Percentiles rank a stretch among this genome's conserved stretches.
Evolutionary conservation across 2,797 vertebrate species (phyloP).

Genomic region (Eleutherodactylus coqui): DNA sequence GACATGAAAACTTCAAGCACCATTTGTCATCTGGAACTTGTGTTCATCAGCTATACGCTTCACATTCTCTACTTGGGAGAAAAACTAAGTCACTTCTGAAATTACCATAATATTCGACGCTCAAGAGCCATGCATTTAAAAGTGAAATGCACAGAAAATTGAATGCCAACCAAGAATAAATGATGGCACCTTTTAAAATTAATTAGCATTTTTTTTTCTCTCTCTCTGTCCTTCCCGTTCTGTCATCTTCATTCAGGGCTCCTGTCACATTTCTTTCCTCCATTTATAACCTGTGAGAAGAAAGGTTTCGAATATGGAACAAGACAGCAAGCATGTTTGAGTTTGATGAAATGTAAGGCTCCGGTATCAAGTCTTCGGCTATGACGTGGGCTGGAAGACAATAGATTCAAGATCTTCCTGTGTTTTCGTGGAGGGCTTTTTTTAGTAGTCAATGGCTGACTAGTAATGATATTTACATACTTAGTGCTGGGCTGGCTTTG

Average conservation of each 20-base stretch:
- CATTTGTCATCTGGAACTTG: constrained; percentile 78
- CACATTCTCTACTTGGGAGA: constrained; percentile 72
- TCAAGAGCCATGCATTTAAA: constrained; percentile 83
- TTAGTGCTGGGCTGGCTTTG: not conserved
- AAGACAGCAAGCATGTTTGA: constrained; percentile 58
- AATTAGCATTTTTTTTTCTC: constrained; percentile 72
- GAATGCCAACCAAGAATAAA: constrained; percentile 81
- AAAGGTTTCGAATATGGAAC: constrained; percentile 68
- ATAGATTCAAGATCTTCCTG: no score
- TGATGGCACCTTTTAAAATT: constrained; percentile 75
- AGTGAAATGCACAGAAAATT: constrained; percentile 78
- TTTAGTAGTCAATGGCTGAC: not conserved
- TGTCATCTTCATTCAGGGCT: constrained; percentile 73
- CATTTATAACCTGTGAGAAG: constrained; percentile 65
- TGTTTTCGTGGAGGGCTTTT: not conserved
- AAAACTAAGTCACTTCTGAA: constrained; percentile 79
- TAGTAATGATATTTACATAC: not conserved
- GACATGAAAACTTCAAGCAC: constrained; percentile 76
- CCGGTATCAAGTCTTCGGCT: not conserved
- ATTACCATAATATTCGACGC: constrained; percentile 79
- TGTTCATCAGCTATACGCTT: constrained; percentile 72
- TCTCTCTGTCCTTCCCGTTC: constrained; percentile 66
- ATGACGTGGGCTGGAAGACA: not conserved
- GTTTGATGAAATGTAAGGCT: constrained; percentile 63
- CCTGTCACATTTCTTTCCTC: constrained; percentile 68